These are phyloP conservation scores for Adelosebastes latens DNA, from an alignment of 2,797 vertebrate species.

Conservation along the genomic window DNA sequence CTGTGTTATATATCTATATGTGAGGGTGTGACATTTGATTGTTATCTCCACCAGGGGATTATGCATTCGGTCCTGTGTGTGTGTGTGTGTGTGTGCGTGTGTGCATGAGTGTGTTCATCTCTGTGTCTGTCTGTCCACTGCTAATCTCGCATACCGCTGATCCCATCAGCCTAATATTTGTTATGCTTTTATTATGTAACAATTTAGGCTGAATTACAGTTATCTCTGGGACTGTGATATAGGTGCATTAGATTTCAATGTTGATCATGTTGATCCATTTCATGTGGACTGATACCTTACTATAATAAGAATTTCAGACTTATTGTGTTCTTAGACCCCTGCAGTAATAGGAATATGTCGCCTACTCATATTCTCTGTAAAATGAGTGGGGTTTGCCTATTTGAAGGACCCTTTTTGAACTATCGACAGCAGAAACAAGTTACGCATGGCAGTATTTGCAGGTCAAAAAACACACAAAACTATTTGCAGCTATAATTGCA, in stretches of 20 bases:
- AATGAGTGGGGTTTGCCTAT: neutral
- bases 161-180: neutral
- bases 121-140: neutral
- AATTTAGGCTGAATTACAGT: conserved; percentile 7
- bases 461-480: neutral
- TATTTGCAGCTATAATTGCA: neutral
- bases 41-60: neutral
- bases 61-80: neutral
- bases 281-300: conserved; percentile 28
- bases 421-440: neutral
- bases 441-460: neutral
- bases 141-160: neutral
- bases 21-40: conserved; percentile 2
- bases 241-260: conserved; percentile 4
- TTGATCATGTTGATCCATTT: conserved; percentile 4
- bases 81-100: neutral
- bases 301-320: neutral
- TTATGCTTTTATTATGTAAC: neutral
- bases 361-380: neutral
- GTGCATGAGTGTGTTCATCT: neutral
- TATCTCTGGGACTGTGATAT: conserved; percentile 1
- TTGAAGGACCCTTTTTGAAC: neutral
- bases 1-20: neutral
- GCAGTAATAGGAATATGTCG: neutral
- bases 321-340: neutral